Evolutionary conservation across 2,888 invertebrate species (phyloP).

Genomic region (Lapara coniferarum): DNA sequence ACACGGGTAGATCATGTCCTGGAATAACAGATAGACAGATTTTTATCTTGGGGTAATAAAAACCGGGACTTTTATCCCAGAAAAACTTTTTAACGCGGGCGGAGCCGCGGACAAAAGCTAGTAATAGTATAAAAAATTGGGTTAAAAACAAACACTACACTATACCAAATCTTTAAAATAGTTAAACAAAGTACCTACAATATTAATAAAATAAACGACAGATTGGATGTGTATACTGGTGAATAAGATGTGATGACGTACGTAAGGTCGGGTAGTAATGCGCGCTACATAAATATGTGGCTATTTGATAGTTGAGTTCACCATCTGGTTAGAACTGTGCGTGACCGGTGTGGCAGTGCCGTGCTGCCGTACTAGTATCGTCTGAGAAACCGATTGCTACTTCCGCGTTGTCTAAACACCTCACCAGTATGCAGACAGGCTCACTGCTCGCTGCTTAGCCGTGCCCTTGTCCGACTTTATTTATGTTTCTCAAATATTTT

Average conservation of each 20-base stretch:
- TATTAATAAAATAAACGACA: background rate
- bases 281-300: background rate
- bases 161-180: too few species aligned
- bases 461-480: conserved; percentile 29
- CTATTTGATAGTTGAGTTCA: background rate
- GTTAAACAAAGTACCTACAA: background rate
- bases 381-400: background rate
- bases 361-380: background rate
- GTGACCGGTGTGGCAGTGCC: background rate
- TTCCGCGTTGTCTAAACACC: conserved; percentile 26
- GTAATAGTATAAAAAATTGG: too few species aligned
- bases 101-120: too few species aligned
- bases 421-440: conserved; percentile 28
- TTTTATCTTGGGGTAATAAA: too few species aligned
- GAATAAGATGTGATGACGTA: background rate
- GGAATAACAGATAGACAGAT: too few species aligned
- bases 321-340: background rate
- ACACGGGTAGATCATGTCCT: too few species aligned
- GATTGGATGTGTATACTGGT: background rate
- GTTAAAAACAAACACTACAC: too few species aligned
- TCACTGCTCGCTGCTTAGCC: conserved; percentile 4
- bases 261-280: background rate
- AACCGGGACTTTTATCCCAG: too few species aligned
- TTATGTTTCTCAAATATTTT: conserved; percentile 30
- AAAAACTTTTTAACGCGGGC: too few species aligned